Conservation (phyloP, 2,113 vertebrate genomes). For the Sphyrna mokarran region DNA sequence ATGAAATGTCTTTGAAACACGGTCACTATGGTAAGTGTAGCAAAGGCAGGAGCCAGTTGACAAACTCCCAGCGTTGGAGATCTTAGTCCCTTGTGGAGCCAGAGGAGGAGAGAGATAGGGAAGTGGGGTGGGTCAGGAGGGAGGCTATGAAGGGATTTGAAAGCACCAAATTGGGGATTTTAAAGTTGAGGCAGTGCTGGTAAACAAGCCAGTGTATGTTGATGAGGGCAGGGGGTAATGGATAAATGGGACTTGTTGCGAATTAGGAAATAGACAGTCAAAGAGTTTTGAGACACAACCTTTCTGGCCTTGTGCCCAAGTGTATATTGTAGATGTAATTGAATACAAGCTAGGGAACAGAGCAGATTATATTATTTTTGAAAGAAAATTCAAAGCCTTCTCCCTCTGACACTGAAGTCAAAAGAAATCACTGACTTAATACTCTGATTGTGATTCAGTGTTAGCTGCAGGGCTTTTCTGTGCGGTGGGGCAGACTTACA, state of each 20-base stretch:
- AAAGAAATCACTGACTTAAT: not conserved
- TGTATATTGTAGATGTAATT: not conserved
- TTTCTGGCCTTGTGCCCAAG: not conserved
- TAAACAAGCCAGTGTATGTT: not conserved
- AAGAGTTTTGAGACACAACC: not conserved
- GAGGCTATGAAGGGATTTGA: not conserved
- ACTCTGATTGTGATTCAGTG: not conserved
- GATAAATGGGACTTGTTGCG: not conserved
- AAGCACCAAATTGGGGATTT: not conserved
- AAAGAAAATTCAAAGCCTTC: not conserved
- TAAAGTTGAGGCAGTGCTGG: not conserved
- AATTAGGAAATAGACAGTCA: not conserved
- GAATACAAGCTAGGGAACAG: not conserved
- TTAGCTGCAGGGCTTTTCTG: not conserved
- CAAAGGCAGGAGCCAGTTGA: not conserved
- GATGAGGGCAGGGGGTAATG: not conserved
- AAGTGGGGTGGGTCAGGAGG: not conserved
- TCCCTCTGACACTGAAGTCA: not conserved
- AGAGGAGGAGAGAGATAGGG: not conserved
- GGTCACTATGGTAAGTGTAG: not conserved
- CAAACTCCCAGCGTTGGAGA: not conserved
- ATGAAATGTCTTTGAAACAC: not conserved
- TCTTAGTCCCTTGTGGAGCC: not conserved
- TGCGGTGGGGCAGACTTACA: not conserved
- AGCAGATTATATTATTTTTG: not conserved